A percentile compares a stretch with the other conserved stretches of the same genome.
These are phyloP conservation scores for Sceloporus tristichus DNA, from an alignment of 2,113 vertebrate genomes.

Conservation along the genomic window DNA sequence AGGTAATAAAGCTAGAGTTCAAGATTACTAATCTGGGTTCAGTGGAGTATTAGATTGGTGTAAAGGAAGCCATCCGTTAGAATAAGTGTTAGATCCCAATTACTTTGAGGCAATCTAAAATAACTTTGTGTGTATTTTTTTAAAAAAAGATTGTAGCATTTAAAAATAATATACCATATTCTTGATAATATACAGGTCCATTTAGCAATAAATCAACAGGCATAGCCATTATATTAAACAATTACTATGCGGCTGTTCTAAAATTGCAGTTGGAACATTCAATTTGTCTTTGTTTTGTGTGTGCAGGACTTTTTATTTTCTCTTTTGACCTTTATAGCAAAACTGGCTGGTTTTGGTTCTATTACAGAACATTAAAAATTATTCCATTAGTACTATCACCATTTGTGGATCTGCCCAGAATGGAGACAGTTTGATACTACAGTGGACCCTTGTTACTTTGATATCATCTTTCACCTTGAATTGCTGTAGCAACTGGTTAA, in stretches of 20 bases:
- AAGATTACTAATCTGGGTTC: neutral
- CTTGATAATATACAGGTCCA: neutral
- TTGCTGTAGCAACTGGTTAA: neutral
- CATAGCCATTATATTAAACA: neutral
- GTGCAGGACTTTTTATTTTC: neutral
- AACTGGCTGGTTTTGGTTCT: neutral
- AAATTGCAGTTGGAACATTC: neutral
- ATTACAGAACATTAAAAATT: neutral
- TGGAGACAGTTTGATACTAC: neutral
- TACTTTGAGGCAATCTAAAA: neutral
- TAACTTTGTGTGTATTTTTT: too few species aligned
- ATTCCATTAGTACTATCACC: neutral
- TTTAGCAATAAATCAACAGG: neutral
- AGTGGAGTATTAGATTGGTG: neutral
- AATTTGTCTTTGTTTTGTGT: neutral
- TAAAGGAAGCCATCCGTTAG: neutral
- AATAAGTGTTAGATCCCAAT: neutral
- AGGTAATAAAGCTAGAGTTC: neutral
- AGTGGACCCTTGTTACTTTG: neutral
- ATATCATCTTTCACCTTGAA: neutral
- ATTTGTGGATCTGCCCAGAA: neutral
- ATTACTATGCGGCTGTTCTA: neutral
- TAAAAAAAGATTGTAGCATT: neutral
- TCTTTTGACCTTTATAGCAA: neutral
- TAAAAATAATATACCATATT: neutral